Conservation (phyloP, 1,140 invertebrate species). For the Scaptodrosophila lebanonensis region DNA sequence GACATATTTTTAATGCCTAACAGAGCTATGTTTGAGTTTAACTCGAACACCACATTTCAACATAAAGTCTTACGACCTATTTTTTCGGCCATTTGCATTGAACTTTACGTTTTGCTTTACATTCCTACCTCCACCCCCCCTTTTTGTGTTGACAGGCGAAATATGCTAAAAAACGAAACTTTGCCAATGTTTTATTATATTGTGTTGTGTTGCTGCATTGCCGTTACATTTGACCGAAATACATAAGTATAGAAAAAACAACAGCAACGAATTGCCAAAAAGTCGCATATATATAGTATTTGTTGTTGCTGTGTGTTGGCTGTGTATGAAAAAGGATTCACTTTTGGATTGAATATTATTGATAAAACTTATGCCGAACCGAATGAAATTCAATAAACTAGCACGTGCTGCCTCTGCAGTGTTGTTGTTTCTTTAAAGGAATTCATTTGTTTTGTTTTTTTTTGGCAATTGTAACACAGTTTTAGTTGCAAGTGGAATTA, state of each 20-base stretch:
- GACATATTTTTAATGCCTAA: too few species aligned
- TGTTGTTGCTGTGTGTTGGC: too few species aligned
- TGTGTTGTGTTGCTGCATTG: conserved; percentile 48
- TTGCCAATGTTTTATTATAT: conserved; percentile 25
- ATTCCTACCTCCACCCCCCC: neutral
- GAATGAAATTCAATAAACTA: conserved; percentile 10
- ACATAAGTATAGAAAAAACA: conserved; percentile 30
- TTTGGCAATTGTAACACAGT: conserved; percentile 15
- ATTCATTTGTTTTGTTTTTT: neutral
- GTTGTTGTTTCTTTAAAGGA: too few species aligned
- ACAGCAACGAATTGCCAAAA: conserved; percentile 41
- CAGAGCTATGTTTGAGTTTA: too few species aligned
- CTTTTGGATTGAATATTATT: conserved; percentile 72
- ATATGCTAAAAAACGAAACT: conserved; percentile 53
- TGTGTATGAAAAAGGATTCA: conserved; percentile 35
- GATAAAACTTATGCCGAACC: conserved; percentile 63
- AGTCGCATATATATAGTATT: conserved; percentile 19
- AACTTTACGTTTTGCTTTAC: too few species aligned
- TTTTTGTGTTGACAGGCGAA: conserved; percentile 31
- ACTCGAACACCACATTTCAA: too few species aligned
- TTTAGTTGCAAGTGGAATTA: conserved; percentile 3
- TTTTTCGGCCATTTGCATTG: neutral
- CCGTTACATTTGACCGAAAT: conserved; percentile 56
- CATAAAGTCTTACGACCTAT: neutral
- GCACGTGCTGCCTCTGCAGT: too few species aligned